Conservation (phyloP, 2,797 vertebrate species). For the Periparus ater region DNA sequence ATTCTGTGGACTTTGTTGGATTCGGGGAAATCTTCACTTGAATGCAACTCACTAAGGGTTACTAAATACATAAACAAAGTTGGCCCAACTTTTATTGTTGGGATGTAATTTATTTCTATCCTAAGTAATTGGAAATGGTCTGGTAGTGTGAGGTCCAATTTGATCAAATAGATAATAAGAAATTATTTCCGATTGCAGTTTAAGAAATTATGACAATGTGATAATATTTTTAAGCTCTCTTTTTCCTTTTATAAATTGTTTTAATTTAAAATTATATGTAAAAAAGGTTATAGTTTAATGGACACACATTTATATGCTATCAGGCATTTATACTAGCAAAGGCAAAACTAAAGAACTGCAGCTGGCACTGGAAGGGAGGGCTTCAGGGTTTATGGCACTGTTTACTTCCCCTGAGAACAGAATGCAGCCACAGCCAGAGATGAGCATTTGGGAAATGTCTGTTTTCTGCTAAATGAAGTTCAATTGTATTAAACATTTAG, state of each 20-base stretch:
- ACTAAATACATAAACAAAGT: background rate
- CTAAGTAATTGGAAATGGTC: background rate
- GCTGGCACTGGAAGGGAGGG: background rate
- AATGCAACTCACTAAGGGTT: background rate
- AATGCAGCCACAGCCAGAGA: background rate
- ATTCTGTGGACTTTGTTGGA: background rate
- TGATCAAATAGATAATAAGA: background rate
- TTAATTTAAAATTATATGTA: background rate
- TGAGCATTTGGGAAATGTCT: background rate
- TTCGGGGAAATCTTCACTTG: background rate
- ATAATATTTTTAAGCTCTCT: background rate
- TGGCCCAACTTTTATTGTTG: background rate
- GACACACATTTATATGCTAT: background rate
- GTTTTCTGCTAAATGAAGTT: background rate
- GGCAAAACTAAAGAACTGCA: background rate
- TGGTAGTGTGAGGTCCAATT: background rate
- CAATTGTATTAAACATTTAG: background rate
- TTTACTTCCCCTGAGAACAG: background rate
- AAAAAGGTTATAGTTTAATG: accelerated
- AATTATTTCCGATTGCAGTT: background rate
- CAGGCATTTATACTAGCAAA: background rate
- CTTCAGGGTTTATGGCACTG: background rate
- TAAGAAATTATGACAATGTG: background rate
- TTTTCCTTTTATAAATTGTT: background rate
- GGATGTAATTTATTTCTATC: background rate